These are phyloP conservation scores for Nephila pilipes DNA, from an alignment of 1,140 invertebrate genomes.

Conservation along the genomic window DNA sequence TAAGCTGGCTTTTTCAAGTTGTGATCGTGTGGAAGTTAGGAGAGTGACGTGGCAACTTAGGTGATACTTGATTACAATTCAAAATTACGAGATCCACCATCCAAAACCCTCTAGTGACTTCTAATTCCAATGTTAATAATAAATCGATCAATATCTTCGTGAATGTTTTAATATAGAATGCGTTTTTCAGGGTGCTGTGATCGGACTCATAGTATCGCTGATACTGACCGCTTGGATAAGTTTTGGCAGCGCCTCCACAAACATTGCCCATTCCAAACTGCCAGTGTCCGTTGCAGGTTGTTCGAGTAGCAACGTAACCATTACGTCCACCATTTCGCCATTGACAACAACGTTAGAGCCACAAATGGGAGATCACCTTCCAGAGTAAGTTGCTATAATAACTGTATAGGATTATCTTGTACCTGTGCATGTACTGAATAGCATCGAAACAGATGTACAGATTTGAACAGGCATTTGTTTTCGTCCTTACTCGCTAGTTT, in stretches of 20 bases:
- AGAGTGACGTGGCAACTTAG: too few relatives aligned
- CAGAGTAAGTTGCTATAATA: background rate
- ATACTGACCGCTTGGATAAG: slow-evolving; percentile 91
- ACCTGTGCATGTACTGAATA: too few relatives aligned
- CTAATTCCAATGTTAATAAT: too few relatives aligned
- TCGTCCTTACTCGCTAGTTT: too few relatives aligned
- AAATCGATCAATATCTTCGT: too few relatives aligned
- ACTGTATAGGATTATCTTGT: background rate
- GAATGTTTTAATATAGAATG: background rate
- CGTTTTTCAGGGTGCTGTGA: slow-evolving; percentile 86
- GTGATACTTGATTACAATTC: too few relatives aligned
- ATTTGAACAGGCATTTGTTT: too few relatives aligned
- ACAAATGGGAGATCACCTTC: background rate
- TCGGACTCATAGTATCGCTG: slow-evolving; percentile 87
- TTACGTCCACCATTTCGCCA: background rate
- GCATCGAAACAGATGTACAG: too few relatives aligned
- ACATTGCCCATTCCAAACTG: slow-evolving; percentile 78
- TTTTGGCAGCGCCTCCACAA: slow-evolving; percentile 84
- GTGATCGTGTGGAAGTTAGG: too few relatives aligned
- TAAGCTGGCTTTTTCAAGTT: too few relatives aligned
- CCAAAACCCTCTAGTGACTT: too few relatives aligned
- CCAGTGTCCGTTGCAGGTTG: slow-evolving; percentile 87
- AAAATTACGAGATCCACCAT: too few relatives aligned
- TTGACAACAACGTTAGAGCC: background rate
- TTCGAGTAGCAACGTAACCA: background rate